These are phyloP conservation scores for Orientallactaga bullata DNA, from an alignment of 2,113 vertebrate species.

Conservation along the genomic window DNA sequence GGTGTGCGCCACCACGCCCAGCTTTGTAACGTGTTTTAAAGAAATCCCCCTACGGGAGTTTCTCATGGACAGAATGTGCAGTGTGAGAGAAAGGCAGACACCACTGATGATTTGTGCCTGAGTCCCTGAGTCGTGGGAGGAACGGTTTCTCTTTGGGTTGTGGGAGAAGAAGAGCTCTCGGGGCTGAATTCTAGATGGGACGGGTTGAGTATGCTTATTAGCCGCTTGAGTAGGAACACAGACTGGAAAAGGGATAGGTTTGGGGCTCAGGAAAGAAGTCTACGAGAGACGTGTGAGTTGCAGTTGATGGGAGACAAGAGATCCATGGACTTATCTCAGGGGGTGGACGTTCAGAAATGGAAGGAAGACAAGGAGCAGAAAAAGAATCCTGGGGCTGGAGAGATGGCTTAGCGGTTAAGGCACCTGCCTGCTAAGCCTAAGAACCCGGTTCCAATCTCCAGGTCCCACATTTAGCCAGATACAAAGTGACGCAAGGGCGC, in stretches of 20 bases:
- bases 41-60: neutral
- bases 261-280: neutral
- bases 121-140: neutral
- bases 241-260: neutral
- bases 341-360: neutral
- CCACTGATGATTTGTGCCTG: neutral
- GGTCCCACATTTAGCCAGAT: too few relatives aligned
- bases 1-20: too few relatives aligned
- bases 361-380: too few relatives aligned
- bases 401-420: too few relatives aligned
- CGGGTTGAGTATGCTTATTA: neutral
- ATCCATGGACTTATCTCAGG: neutral
- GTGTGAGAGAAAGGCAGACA: neutral
- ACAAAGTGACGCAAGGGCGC: too few relatives aligned
- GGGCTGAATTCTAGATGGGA: neutral
- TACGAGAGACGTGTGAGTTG: neutral
- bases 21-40: neutral
- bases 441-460: too few relatives aligned
- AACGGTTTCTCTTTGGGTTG: neutral
- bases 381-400: too few relatives aligned
- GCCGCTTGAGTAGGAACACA: neutral
- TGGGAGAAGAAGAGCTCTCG: neutral
- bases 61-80: neutral
- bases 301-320: neutral
- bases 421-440: too few relatives aligned